These are phyloP conservation scores for Brachynemurus nebulosus DNA, from an alignment of 2,888 invertebrate species.

Conservation along the genomic window DNA sequence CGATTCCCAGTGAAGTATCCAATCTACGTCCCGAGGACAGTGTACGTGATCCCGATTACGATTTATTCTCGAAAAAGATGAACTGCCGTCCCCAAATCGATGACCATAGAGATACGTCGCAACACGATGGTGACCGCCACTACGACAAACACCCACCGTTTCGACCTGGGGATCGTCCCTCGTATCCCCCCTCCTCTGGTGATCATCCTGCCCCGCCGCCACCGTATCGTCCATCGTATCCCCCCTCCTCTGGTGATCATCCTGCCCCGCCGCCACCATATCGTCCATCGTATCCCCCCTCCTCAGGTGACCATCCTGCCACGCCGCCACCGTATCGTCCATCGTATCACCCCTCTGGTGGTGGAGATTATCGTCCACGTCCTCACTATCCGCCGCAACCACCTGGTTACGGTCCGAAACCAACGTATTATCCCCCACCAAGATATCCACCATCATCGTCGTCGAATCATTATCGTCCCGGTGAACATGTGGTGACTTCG, in stretches of 20 bases:
- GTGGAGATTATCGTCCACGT: too few species aligned
- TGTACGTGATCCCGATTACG: slow-evolving; percentile 43
- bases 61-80: slow-evolving; percentile 41
- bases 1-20: slow-evolving; percentile 31
- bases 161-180: not conserved
- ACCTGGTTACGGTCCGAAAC: too few species aligned
- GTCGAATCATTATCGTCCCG: not conserved
- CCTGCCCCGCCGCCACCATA: not conserved
- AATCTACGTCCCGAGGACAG: slow-evolving; percentile 38
- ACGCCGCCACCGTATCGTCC: too few species aligned
- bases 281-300: too few species aligned
- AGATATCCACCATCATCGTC: too few species aligned
- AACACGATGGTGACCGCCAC: too few species aligned
- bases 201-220: not conserved
- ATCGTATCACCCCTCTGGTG: too few species aligned
- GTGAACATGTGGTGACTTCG: slow-evolving; percentile 7
- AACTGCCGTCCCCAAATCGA: slow-evolving; percentile 30
- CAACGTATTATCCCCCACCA: too few species aligned
- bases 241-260: not conserved
- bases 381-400: too few species aligned
- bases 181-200: not conserved
- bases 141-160: too few species aligned
- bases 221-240: not conserved
- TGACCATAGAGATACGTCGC: too few species aligned
- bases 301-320: too few species aligned